phyloP scores from a whole-genome alignment of 1,140 invertebrate species.

The Ephestia elutella region DNA sequence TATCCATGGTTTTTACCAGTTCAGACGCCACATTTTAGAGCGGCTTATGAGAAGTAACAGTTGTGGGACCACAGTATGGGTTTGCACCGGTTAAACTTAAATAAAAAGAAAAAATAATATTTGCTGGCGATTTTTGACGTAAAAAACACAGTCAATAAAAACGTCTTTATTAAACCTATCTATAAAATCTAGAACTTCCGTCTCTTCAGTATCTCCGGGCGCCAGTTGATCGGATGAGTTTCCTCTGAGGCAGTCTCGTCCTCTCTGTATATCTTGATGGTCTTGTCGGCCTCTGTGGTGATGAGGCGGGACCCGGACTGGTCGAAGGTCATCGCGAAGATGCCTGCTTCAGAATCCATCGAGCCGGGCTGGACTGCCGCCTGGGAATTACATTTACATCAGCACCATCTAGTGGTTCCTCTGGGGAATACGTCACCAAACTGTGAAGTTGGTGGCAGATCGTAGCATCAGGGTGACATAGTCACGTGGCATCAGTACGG shows the following conservation, averaged over 20 bases:
- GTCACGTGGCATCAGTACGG: no score
- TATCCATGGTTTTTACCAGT: no score
- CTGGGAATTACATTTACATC: no score
- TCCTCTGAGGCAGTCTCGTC: slow-evolving; percentile 97
- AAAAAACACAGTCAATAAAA: neutral
- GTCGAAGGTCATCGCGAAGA: slow-evolving; percentile 97
- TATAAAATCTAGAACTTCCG: slow-evolving; percentile 86
- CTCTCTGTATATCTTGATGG: slow-evolving; percentile 99
- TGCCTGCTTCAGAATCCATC: slow-evolving; percentile 98
- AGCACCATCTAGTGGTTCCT: no score
- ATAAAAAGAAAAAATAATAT: neutral
- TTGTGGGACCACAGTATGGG: no score
- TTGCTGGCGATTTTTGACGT: neutral
- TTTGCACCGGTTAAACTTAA: no score
- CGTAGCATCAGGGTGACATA: no score
- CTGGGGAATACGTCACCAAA: no score
- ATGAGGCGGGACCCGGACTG: slow-evolving; percentile 94
- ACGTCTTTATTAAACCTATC: neutral
- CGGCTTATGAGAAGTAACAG: no score
- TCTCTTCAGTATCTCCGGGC: slow-evolving; percentile 94
- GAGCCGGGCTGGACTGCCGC: slow-evolving; percentile 98
- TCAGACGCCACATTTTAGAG: no score
- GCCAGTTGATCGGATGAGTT: slow-evolving; percentile 97
- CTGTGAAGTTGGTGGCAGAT: no score
- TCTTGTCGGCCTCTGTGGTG: slow-evolving; percentile 99